phyloP scores from a whole-genome alignment of 2,888 invertebrate species.

The Papilio protenor region DNA sequence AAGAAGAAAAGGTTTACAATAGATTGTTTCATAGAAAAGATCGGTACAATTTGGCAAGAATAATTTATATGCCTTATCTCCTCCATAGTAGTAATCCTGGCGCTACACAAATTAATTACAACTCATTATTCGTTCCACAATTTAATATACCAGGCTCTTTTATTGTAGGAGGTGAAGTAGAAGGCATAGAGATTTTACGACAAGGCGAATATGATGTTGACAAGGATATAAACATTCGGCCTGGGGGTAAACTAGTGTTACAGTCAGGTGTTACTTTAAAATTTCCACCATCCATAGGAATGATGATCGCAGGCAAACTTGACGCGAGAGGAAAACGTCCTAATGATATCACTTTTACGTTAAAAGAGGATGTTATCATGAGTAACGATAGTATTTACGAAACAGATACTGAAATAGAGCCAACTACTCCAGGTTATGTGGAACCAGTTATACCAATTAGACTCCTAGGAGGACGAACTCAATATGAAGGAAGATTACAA shows the following conservation, averaged over 20 bases:
- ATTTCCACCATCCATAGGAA: constrained; percentile 96
- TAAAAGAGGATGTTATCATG: constrained; percentile 90
- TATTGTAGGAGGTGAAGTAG: constrained; percentile 95
- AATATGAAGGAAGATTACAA: constrained; percentile 94
- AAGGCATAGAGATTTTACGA: constrained; percentile 93
- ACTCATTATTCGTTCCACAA: constrained; percentile 90
- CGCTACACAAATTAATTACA: constrained; percentile 91
- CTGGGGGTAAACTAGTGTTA: constrained; percentile 95
- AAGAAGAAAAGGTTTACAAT: constrained; percentile 89
- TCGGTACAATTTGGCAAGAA: constrained; percentile 96
- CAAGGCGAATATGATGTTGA: constrained; percentile 95
- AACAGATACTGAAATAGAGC: constrained; percentile 83
- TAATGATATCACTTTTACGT: constrained; percentile 90
- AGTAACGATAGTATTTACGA: constrained; percentile 86
- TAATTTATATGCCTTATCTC: constrained; percentile 95
- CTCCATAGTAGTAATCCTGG: constrained; percentile 95
- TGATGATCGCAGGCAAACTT: constrained; percentile 97
- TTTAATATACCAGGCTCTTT: constrained; percentile 89
- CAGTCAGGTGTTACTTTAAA: constrained; percentile 94
- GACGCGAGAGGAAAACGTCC: constrained; percentile 92
- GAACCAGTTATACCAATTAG: constrained; percentile 89
- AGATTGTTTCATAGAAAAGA: constrained; percentile 94
- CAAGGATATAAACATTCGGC: constrained; percentile 96
- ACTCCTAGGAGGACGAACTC: constrained; percentile 91
- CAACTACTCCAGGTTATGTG: constrained; percentile 85